Percentiles rank a stretch among this genome's conserved stretches.
phyloP scores from a whole-genome alignment of 2,888 invertebrate species.

The Pimpla rufipes region DNA sequence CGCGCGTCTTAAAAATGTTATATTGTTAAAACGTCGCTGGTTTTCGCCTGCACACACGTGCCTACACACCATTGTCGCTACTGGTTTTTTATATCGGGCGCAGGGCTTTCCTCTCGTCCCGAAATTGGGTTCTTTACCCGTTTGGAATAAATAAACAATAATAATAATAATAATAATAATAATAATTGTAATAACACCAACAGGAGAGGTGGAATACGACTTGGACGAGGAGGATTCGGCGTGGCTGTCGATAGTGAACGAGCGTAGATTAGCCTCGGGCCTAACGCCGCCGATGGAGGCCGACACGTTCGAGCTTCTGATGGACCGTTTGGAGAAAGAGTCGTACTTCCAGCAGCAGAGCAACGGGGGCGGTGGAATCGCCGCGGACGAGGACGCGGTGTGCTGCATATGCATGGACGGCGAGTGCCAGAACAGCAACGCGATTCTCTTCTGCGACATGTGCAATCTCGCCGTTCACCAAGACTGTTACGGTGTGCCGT shows the following conservation, averaged over 20 bases:
- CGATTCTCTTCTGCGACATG: slow-evolving; percentile 99
- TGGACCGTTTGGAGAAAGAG: slow-evolving; percentile 99
- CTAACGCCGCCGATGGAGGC: slow-evolving; percentile 91
- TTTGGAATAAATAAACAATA: too few species aligned
- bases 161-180: too few species aligned
- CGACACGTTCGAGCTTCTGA: slow-evolving; percentile 96
- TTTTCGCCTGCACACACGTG: too few species aligned
- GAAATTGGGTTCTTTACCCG: too few species aligned
- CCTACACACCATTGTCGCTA: too few species aligned
- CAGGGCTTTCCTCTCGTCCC: too few species aligned
- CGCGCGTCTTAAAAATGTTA: too few species aligned
- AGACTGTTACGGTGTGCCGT: slow-evolving; percentile 99
- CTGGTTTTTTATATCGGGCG: too few species aligned
- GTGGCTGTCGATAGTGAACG: slow-evolving; percentile 96
- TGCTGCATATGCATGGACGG: slow-evolving; percentile 99
- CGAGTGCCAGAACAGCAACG: slow-evolving; percentile 99
- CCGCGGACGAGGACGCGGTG: slow-evolving; percentile 98
- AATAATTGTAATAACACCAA: slow-evolving; percentile 13
- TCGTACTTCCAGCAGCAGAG: slow-evolving; percentile 95
- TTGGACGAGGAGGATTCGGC: slow-evolving; percentile 99
- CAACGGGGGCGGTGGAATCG: slow-evolving; percentile 89
- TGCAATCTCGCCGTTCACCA: slow-evolving; percentile 99
- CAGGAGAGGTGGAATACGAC: slow-evolving; percentile 94
- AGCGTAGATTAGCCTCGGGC: slow-evolving; percentile 90
- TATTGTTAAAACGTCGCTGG: too few species aligned